Conservation (phyloP, 2,113 vertebrate species). For the Vireo altiloquus region DNA sequence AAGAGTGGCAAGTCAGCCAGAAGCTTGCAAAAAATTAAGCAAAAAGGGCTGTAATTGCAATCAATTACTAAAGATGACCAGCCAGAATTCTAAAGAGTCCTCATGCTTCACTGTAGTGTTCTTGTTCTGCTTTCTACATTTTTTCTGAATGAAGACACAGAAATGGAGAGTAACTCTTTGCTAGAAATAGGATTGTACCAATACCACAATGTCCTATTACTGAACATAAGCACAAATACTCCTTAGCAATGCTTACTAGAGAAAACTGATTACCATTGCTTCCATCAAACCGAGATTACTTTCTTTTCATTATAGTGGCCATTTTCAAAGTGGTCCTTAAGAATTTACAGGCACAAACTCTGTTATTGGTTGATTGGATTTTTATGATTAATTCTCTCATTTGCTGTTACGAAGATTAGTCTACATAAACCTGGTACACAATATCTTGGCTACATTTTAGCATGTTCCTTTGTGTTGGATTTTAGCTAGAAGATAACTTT, state of each 20-base stretch:
- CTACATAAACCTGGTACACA: neutral
- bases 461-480: neutral
- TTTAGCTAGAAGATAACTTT: neutral
- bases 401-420: slow-evolving; percentile 10
- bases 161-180: neutral
- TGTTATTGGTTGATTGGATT: neutral
- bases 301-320: slow-evolving; percentile 8
- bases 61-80: neutral
- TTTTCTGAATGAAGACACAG: neutral
- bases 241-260: neutral
- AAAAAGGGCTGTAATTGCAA: neutral
- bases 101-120: neutral
- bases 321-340: slow-evolving; percentile 16
- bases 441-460: neutral
- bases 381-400: neutral
- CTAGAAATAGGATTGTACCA: neutral
- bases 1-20: neutral
- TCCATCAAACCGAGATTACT: neutral
- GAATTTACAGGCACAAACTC: slow-evolving; percentile 18
- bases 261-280: neutral
- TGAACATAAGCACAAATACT: neutral
- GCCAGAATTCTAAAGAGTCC: neutral
- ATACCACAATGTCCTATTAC: neutral
- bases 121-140: neutral
- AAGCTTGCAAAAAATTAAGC: neutral